Conservation (phyloP, 2,888 invertebrate species). For the Liopterus haemorrhoidalis region DNA sequence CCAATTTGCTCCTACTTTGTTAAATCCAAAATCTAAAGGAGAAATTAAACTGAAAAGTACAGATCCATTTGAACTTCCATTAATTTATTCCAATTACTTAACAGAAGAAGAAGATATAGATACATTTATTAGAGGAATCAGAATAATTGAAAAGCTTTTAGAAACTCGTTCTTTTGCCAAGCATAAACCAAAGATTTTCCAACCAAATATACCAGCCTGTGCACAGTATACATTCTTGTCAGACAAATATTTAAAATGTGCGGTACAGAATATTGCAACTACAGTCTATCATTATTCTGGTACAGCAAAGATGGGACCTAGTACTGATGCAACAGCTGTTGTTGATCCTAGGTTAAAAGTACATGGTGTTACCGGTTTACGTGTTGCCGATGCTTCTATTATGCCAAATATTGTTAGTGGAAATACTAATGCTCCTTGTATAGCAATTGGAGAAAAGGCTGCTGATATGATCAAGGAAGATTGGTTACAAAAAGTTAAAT, state of each 20-base stretch:
- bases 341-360: constrained; percentile 64
- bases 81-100: constrained; percentile 60
- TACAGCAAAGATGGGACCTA: constrained; percentile 66
- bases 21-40: constrained; percentile 53
- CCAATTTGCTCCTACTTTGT: constrained; percentile 43
- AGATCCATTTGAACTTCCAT: constrained; percentile 54
- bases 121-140: constrained; percentile 49
- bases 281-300: constrained; percentile 31
- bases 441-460: constrained; percentile 49
- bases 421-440: constrained; percentile 51
- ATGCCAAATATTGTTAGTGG: constrained; percentile 65
- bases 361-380: constrained; percentile 58
- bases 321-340: constrained; percentile 54
- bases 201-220: constrained; percentile 43
- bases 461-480: constrained; percentile 46
- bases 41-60: constrained; percentile 49
- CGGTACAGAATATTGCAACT: constrained; percentile 29
- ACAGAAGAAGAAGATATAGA: constrained; percentile 50
- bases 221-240: constrained; percentile 37
- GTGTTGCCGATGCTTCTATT: constrained; percentile 76
- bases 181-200: constrained; percentile 40
- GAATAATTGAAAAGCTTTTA: constrained; percentile 42
- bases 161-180: constrained; percentile 44
- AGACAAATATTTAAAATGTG: constrained; percentile 53
- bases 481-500: constrained; percentile 33